Evolutionary conservation across 2,888 invertebrate genomes (phyloP).

Genomic region (Ophioninae sp.): DNA sequence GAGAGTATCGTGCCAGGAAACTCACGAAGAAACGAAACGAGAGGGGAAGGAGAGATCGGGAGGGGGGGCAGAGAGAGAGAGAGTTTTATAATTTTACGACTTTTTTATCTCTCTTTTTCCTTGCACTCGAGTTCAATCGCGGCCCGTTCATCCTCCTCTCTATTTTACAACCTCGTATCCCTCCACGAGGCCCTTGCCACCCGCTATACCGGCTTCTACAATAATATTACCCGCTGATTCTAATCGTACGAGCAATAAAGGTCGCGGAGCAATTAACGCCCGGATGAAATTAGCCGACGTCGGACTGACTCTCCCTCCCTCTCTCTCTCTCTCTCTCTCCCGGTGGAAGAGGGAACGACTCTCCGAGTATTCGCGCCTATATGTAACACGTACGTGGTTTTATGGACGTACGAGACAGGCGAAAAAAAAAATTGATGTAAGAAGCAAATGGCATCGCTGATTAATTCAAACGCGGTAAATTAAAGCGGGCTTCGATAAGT

Average conservation of each 20-base stretch:
- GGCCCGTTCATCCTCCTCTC: conserved; percentile 61
- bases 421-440: conserved; percentile 18
- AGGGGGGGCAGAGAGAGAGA: conserved; percentile 27
- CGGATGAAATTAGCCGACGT: conserved; percentile 69
- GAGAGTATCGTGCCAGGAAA: conserved; percentile 64
- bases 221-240: conserved; percentile 72
- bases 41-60: conserved; percentile 38
- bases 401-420: conserved; percentile 16
- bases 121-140: conserved; percentile 48
- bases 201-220: conserved; percentile 50
- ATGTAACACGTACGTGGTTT: conserved; percentile 34
- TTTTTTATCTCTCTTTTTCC: conserved; percentile 50
- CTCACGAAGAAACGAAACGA: conserved; percentile 31
- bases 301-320: background rate
- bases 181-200: conserved; percentile 38
- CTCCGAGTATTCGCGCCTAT: conserved; percentile 24
- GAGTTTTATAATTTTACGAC: conserved; percentile 77
- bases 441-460: conserved; percentile 13
- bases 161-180: conserved; percentile 70
- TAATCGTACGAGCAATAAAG: conserved; percentile 77
- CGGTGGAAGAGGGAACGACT: conserved; percentile 51
- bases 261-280: conserved; percentile 75
- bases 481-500: conserved; percentile 4
- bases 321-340: conserved; percentile 19
- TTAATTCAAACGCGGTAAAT: conserved; percentile 14